These are phyloP conservation scores for Limnothrissa miodon DNA, from an alignment of 2,113 vertebrate genomes.

Conservation along the genomic window DNA sequence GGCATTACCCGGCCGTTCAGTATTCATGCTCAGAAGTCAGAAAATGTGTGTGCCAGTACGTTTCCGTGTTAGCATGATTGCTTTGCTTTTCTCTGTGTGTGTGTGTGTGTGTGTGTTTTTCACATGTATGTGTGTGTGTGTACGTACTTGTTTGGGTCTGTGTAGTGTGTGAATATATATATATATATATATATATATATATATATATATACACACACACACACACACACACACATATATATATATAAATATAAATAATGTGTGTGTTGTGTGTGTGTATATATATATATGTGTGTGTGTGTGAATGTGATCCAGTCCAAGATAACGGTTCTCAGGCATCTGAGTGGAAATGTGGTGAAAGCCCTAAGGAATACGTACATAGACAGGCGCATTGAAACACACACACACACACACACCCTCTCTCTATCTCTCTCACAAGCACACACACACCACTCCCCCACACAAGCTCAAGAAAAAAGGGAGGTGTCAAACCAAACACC, in stretches of 20 bases:
- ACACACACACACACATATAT: too few species aligned
- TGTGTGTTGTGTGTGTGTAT: not conserved
- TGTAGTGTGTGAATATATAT: too few species aligned
- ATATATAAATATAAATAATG: too few species aligned
- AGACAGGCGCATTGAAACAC: not conserved
- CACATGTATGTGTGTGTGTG: too few species aligned
- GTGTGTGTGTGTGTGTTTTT: too few species aligned
- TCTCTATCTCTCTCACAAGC: too few species aligned
- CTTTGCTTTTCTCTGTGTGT: not conserved
- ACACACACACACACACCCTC: not conserved
- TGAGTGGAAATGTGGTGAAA: conserved; percentile 14
- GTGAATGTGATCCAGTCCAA: conserved; percentile 11
- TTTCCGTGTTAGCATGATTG: not conserved
- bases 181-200: too few species aligned
- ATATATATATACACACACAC: too few species aligned
- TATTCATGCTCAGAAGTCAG: not conserved
- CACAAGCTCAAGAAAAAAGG: not conserved
- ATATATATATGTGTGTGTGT: not conserved
- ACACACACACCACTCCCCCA: not conserved
- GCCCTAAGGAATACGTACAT: not conserved
- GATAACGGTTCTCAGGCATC: conserved; percentile 1
- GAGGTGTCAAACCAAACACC: conserved; percentile 11
- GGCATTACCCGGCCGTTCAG: not conserved
- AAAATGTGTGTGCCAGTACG: not conserved
- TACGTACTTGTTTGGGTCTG: too few species aligned